Evolutionary conservation across 1,140 invertebrate species (phyloP).

Genomic region (Ceratina japonica): DNA sequence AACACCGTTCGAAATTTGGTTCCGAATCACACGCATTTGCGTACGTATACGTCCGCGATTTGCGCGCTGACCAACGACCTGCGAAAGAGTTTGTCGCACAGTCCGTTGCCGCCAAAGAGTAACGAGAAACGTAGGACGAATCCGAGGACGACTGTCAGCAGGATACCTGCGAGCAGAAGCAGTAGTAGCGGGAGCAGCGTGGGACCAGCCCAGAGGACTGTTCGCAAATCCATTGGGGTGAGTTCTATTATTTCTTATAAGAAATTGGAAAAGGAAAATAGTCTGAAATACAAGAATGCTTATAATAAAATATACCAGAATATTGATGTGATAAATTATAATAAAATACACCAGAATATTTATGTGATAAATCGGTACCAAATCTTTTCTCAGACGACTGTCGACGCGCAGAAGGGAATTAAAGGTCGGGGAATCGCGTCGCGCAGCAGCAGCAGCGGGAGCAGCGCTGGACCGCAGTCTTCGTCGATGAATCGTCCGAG

Average conservation of each 20-base stretch:
- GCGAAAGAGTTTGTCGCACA: conserved; percentile 62
- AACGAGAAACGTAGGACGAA: conserved; percentile 72
- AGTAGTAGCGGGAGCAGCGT: conserved; percentile 86
- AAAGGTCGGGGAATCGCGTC: conserved; percentile 78
- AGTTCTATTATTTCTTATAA: conserved; percentile 4
- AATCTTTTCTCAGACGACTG: conserved; percentile 46
- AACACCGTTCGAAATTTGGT: conserved; percentile 87
- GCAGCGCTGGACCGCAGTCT: conserved; percentile 78
- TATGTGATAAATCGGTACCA: too few species aligned
- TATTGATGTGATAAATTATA: too few species aligned
- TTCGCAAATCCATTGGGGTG: conserved; percentile 69
- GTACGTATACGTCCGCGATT: conserved; percentile 75
- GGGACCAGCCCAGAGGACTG: conserved; percentile 74
- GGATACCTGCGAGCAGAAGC: conserved; percentile 85
- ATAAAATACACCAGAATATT: too few species aligned
- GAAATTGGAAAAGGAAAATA: neutral
- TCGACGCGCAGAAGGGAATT: conserved; percentile 45
- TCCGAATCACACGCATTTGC: conserved; percentile 68
- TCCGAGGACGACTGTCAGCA: conserved; percentile 65
- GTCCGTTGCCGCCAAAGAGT: conserved; percentile 61
- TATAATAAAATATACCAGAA: too few species aligned
- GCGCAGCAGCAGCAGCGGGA: conserved; percentile 82
- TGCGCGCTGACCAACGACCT: conserved; percentile 74
- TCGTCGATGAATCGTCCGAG: conserved; percentile 48
- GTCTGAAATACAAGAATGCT: too few species aligned